Base-by-base conservation (phyloP, 2,113 vertebrate genomes). In the Lasiurus borealis region DNA sequence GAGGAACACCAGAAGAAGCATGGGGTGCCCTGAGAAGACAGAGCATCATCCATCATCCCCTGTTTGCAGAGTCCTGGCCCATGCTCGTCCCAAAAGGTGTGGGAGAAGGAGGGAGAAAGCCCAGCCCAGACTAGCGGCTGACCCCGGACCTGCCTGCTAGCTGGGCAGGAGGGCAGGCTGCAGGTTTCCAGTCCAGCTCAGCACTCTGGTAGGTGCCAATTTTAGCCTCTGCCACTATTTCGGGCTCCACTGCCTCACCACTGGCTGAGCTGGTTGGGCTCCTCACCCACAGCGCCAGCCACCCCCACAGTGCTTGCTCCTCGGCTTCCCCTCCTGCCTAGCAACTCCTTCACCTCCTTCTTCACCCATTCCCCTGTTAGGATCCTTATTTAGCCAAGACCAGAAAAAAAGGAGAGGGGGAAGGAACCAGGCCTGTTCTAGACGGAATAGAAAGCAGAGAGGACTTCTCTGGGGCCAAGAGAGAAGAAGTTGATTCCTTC, bases 201-300 rank as follows among this genome's bases (percentile, higher is more conserved):
- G 85, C 93, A 78, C 92, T 96, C 95, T 90, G 11, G 31, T 15
- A 81, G 95, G 95, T 88, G 95, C 97, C 96, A 93, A 85, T 97
- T 97, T 97, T 96, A 97, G 97, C 80, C 88, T 95, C 87, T 83
- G 95, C 72, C 96, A 93, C 97, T 97, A 97, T 96, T 97, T 96
- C 57, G 88, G 95, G 97, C 76, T 85, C 48, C 10, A 34, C 77
- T 29, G 81, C 92, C 91, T 94, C 82, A 80, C 93, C 88, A 69
- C 92, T 75, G 90, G 85, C 93, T 69, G 87, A 90, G 95, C 93
- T 64, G 76, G 59, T 73, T 92, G 90, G 95, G 76, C 91, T 93
- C 76, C 52, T 90, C 95, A 92, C 62, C 91, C 92, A 75, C 34
- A 34, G 16, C 54, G 44, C 86, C n/a, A n/a, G n/a, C n/a, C 83